These are phyloP conservation scores for Polypterus senegalus DNA, from an alignment of 2,113 vertebrate species.

Conservation along the genomic window DNA sequence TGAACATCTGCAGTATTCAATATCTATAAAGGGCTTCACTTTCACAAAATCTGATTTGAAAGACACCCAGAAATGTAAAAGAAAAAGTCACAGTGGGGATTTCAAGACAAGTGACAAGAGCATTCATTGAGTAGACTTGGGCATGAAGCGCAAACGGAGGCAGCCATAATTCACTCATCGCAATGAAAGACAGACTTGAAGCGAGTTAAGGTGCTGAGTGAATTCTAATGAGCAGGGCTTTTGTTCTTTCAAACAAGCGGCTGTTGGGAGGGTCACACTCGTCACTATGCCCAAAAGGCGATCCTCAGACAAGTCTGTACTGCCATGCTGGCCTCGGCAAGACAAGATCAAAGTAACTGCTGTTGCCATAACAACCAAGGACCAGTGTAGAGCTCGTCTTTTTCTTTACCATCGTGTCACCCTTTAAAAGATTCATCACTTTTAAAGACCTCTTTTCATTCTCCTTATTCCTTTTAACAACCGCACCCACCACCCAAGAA, in stretches of 20 bases:
- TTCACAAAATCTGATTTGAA: no score
- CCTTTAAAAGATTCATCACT: no score
- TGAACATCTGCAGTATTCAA: no score
- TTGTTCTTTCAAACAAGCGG: constrained; percentile 29
- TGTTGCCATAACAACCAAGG: constrained; percentile 32
- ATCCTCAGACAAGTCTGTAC: constrained; percentile 29
- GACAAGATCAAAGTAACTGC: constrained; percentile 34
- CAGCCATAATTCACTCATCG: constrained; percentile 28
- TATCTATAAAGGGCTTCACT: no score
- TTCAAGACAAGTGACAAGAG: constrained; percentile 29
- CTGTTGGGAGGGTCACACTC: no score
- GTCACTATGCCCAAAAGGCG: no score
- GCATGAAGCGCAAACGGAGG: constrained; percentile 11
- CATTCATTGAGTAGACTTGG: constrained; percentile 25
- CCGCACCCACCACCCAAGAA: no score
- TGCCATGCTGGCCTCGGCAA: constrained; percentile 26
- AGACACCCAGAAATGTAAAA: no score
- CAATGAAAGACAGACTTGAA: constrained; percentile 39
- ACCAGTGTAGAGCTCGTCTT: constrained; percentile 26
- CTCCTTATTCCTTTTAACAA: no score
- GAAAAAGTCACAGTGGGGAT: not conserved
- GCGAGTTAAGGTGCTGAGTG: constrained; percentile 25
- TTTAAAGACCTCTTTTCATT: no score
- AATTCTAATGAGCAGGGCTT: constrained; percentile 58
- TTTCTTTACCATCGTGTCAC: no score